These are phyloP conservation scores for Vidua macroura DNA, from an alignment of 2,113 vertebrate species.

Conservation along the genomic window DNA sequence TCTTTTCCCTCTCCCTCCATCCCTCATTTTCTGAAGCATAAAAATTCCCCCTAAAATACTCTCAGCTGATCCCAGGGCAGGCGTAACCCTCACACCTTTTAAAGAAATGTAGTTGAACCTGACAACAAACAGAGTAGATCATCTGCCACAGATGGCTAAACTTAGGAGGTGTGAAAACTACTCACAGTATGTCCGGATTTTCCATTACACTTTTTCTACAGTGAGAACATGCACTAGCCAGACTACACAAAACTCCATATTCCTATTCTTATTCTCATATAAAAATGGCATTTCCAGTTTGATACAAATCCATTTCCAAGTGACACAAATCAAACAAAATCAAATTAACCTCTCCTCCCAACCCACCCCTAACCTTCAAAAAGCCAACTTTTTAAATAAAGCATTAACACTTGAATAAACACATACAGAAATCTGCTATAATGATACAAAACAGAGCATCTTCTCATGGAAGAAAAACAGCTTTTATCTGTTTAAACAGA, in stretches of 20 bases:
- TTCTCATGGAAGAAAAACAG: not conserved
- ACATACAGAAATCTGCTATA: not conserved
- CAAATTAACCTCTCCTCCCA: not conserved
- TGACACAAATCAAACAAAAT: not conserved
- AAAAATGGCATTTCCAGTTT: not conserved
- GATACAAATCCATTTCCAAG: not conserved
- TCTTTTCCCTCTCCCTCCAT: not conserved
- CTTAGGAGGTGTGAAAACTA: conserved; percentile 38
- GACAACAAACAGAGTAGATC: conserved; percentile 7
- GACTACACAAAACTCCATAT: not conserved
- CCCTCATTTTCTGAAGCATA: not conserved
- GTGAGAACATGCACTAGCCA: not conserved
- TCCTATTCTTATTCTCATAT: not conserved
- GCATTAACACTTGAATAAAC: not conserved
- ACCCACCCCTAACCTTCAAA: not conserved
- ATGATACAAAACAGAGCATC: not conserved
- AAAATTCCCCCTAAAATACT: not conserved
- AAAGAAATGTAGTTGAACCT: conserved; percentile 12
- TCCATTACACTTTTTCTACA: not conserved
- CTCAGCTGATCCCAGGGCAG: not conserved
- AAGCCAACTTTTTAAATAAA: not conserved
- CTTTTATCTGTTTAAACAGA: not conserved
- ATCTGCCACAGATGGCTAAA: conserved; percentile 52
- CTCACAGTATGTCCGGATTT: conserved; percentile 53
- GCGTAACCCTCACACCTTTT: not conserved